Percentiles rank a stretch among this genome's conserved stretches.
Evolutionary conservation across 2,797 vertebrate genomes (phyloP).

Genomic region (Sorex maritimensis): DNA sequence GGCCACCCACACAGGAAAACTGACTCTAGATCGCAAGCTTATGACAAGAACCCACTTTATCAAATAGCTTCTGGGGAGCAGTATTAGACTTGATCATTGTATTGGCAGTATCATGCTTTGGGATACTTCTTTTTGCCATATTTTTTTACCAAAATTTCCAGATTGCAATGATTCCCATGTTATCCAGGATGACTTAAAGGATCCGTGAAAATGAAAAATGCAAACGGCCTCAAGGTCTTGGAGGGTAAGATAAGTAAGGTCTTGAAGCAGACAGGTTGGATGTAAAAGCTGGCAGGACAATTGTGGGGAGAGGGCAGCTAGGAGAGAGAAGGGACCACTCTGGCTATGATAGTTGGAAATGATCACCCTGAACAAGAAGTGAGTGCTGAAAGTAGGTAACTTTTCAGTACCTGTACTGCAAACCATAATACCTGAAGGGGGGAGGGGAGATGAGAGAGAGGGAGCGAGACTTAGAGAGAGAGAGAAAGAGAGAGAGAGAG

Average conservation of each 20-base stretch:
- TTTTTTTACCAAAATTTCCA: background rate
- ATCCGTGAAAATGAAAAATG: conserved; percentile 48
- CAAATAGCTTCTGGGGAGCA: background rate
- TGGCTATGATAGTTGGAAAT: too few relatives aligned
- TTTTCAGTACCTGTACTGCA: too few relatives aligned
- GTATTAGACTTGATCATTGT: background rate
- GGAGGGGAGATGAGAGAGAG: too few relatives aligned
- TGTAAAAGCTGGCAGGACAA: too few relatives aligned
- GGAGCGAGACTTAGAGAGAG: too few relatives aligned
- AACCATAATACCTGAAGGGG: too few relatives aligned
- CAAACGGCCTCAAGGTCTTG: background rate
- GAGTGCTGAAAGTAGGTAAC: too few relatives aligned
- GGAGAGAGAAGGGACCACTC: too few relatives aligned
- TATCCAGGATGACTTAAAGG: conserved; percentile 8
- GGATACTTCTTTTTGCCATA: background rate
- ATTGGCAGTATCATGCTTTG: background rate
- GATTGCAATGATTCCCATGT: background rate
- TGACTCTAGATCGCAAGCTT: background rate
- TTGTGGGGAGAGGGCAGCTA: too few relatives aligned
- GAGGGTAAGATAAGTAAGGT: background rate
- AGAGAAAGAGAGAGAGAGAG: too few relatives aligned
- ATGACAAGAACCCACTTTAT: background rate
- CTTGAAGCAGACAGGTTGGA: background rate
- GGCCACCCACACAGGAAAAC: background rate
- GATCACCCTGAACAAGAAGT: too few relatives aligned